Base-by-base conservation (phyloP, 2,113 vertebrate genomes). In the Cavia porcellus region DNA sequence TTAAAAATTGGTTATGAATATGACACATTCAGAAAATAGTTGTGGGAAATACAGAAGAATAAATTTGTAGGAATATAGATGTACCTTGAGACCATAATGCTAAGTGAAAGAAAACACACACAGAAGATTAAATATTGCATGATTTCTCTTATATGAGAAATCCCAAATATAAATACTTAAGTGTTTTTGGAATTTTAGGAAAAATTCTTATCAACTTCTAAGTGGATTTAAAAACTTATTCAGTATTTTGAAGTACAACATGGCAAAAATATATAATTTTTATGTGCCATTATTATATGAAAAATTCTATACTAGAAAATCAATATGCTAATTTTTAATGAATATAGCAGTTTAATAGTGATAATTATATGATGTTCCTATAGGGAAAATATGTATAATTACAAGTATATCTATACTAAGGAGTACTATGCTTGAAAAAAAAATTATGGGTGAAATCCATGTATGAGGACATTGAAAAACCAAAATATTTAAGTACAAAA, bases 331-430 rank as follows among this genome's bases (percentile, higher is more conserved):
- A 81, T 83, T 81, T 61, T 45, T 62, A 95, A 50, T 74, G 93
- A 95, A 81, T 81, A 17, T 61, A 93, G 90, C 4, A 83, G 22
- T 55, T 79, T 90, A 83, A 93, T 93, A 91, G 9, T 79, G n/a
- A 59, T 72, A 50, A 47, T 70, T 50, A 81, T 72, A 70, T 91
- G 77, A 7, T 90, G 30, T 77, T 90, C 45, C 81, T 83, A 83
- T 6, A 91, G 50, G 47, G n/a, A 84, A 62, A 72, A 61, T 62
- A 30, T 61, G 52, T 89, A 28, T 70, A 86, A 68, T 24, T 79
- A 87, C 68, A 24, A 42, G 3, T 77, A 87, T 32, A 95, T 62
- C 20, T 77, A 64, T 70, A 30, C 47, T 50, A 79, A 87, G 52
- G 25, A 94, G 74, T 87, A 52, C 15, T 61, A 66, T 86, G 9